Base-by-base conservation (phyloP, 2,888 invertebrate species). In the Rhagium mordax region DNA sequence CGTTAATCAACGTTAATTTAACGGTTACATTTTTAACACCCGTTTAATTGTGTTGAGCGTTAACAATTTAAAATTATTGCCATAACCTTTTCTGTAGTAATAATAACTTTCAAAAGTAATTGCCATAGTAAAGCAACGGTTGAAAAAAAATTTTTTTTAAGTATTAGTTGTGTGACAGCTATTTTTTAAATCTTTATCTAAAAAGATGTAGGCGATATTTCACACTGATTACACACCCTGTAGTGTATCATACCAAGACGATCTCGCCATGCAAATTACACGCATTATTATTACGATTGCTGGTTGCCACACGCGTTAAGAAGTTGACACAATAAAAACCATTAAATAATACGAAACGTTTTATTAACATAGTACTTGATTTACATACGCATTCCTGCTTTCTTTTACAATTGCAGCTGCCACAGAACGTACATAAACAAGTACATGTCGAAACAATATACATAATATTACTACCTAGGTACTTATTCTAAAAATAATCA, bases 371-470 rank as follows among this genome's bases (percentile, higher is more conserved):
- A 41, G 6, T 13, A 48, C 20, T 51, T 51, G 49, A 69, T 69
- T 69, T 69, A 60, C 53, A 69, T 69, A 61, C 61, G 53, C 18
- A 69, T 68, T 61, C 41, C 33, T 53, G 13, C 61, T 61, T 51
- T 61, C 61, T 69, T 69, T 53, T 33, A n/a, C n/a, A 21, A 20
- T 57, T 55, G n/a, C 3, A 33, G 20, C n/a, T 61, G 24, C 13
- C 61, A 24, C 61, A 61, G 48, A 3, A 21, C 24, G 24, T 48
- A 48, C n/a, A 21, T 61, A 48, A 61, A 13, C 13, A 61, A 15
- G 47, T 47, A 48, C 21, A 47, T 48, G 48, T 20, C 15, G 41
- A 48, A 48, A 59, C 16, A 16, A 41, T 15, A 13, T 61, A 48
- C 24, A 48, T 15, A 6, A 41, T 33, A 15, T 4, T 4, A 4